Evolutionary conservation across 2,888 invertebrate genomes (phyloP), one percentile per base, ranked within the genome.

Genomic region (Scrobipalpa atriplicella): DNA sequence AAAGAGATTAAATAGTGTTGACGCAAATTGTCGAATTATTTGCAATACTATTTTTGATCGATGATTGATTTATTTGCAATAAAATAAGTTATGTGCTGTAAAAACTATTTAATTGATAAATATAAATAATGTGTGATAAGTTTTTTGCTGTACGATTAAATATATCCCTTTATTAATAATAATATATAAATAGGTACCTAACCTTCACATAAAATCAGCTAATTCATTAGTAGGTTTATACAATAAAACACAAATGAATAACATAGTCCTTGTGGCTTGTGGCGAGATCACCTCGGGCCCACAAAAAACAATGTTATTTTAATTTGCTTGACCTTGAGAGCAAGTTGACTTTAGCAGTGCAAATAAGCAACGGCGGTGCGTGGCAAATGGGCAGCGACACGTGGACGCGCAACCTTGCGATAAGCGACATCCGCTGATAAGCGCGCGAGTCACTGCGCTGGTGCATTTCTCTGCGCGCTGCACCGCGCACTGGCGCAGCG

Each of bases 391-490:
- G 79, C 81, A 80, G 78, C 75, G 72, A 81, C 88, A 89, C 89
- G 90, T 88, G 88, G 85, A 78, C 72, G 71, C 71, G 73, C 78
- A 82, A 85, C 85, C 84, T 87, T 87, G 85, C 78, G 89, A 90
- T 89, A 90, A 89, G 82, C 81, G 72, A 77, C 81, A 82, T 84
- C 82, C 83, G 84, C 78, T 87, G 90, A 90, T 90, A 90, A 84
- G 78, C 69, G 74, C 73, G 69, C 72, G 75, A 72, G 71, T 85
- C 83, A 83, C 76, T 47, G 66, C 64, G 66, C 65, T 29, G 29
- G 82, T 83, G 81, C 87, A 88, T 86, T 88, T 87, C 87, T 85
- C 80, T 67, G 65, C 69, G 61, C 71, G 63, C 67, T 70, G 67
- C 72, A 66, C 65, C 64, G 41, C 16, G 63, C 64, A 19, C 65